phyloP scores from a whole-genome alignment of 2,888 invertebrate genomes.

The Andricus curvator region DNA sequence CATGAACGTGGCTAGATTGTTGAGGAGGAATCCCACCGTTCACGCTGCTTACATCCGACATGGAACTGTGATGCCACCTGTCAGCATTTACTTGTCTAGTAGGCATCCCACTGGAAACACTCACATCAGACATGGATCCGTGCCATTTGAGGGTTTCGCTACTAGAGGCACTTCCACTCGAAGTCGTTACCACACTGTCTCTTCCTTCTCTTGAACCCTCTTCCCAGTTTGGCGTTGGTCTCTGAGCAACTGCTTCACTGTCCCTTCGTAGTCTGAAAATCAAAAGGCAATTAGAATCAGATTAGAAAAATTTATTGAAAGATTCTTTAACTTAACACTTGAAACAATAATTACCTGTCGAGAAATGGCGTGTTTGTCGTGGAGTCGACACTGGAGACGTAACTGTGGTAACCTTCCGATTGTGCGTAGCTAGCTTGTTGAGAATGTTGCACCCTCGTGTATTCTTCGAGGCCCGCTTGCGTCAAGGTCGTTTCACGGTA shows the following conservation, averaged over 20 bases:
- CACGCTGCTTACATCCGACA: slow-evolving; percentile 73
- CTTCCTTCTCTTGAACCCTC: slow-evolving; percentile 79
- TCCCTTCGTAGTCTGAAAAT: slow-evolving; percentile 80
- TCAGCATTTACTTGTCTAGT: slow-evolving; percentile 53
- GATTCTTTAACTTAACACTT: neutral
- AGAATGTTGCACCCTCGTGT: slow-evolving; percentile 81
- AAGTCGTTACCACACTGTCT: slow-evolving; percentile 84
- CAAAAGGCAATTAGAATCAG: slow-evolving; percentile 38
- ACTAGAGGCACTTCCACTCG: slow-evolving; percentile 83
- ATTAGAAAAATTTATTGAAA: neutral
- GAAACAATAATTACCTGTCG: slow-evolving; percentile 80
- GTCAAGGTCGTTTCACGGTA: slow-evolving; percentile 75
- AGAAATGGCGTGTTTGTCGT: slow-evolving; percentile 85
- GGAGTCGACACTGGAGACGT: slow-evolving; percentile 88
- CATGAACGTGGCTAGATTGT: slow-evolving; percentile 49
- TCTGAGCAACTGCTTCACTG: slow-evolving; percentile 80
- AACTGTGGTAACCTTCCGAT: slow-evolving; percentile 89
- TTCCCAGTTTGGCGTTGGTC: slow-evolving; percentile 78
- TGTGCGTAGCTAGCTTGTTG: slow-evolving; percentile 89
- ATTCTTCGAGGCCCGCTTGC: slow-evolving; percentile 79
- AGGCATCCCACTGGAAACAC: slow-evolving; percentile 77
- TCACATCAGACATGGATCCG: slow-evolving; percentile 81
- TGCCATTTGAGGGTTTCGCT: slow-evolving; percentile 91
- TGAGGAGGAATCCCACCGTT: slow-evolving; percentile 50
- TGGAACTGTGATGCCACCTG: slow-evolving; percentile 71